A percentile compares a stretch with the other conserved stretches of the same genome.
Evolutionary conservation across 1,140 invertebrate species (phyloP).

Genomic region (Drosophila prosaltans): DNA sequence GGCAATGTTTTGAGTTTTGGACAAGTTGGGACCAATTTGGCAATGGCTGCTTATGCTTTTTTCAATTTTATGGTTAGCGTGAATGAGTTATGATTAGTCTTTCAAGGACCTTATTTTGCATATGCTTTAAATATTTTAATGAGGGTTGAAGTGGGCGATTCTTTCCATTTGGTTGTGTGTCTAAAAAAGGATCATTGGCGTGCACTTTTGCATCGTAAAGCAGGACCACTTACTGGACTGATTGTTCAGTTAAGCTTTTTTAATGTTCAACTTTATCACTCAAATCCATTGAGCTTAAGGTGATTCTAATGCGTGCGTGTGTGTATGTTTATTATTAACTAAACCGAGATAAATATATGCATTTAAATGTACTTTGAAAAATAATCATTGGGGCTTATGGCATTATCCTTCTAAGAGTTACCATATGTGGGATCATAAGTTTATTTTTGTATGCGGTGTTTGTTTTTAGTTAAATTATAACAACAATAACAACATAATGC

Average conservation of each 20-base stretch:
- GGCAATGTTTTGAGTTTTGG: too few species aligned
- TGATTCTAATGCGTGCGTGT: neutral
- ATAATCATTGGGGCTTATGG: slow-evolving; percentile 30
- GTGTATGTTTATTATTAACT: slow-evolving; percentile 2
- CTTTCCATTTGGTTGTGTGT: too few species aligned
- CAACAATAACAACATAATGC: slow-evolving; percentile 35
- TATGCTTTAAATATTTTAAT: too few species aligned
- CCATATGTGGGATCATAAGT: neutral
- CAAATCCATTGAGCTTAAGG: slow-evolving; percentile 5
- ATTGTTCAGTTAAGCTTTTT: slow-evolving; percentile 8
- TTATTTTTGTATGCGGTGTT: neutral
- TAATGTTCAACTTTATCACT: neutral
- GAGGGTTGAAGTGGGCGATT: too few species aligned
- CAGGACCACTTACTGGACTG: neutral
- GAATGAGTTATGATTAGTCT: too few species aligned
- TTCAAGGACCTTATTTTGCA: too few species aligned
- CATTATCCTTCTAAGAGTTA: slow-evolving; percentile 14
- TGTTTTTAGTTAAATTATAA: slow-evolving; percentile 12
- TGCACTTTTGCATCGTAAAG: too few species aligned
- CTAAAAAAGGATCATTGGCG: too few species aligned
- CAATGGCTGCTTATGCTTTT: too few species aligned
- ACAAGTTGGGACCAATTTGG: too few species aligned
- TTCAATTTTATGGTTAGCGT: too few species aligned
- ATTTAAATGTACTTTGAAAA: slow-evolving; percentile 10
- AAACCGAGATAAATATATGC: slow-evolving; percentile 8